These are phyloP conservation scores for Epinotia ramella DNA, from an alignment of 2,888 invertebrate genomes.

Conservation along the genomic window DNA sequence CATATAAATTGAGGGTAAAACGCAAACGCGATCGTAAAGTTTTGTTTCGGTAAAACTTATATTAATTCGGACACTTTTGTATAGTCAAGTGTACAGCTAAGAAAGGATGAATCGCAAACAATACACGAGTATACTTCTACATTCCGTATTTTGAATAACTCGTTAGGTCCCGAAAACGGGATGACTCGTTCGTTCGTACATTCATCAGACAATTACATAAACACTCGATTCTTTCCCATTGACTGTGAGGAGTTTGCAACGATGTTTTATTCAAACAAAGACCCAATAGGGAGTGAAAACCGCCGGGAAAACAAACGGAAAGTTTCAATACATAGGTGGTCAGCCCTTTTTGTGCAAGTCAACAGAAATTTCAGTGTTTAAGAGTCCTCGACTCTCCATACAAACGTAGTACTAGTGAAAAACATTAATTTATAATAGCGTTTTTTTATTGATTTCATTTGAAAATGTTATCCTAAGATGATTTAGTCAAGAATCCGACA, in stretches of 20 bases:
- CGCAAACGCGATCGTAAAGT: no score
- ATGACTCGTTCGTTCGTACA: conserved; percentile 16
- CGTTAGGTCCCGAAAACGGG: conserved; percentile 16
- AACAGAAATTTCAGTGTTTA: neutral
- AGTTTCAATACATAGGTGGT: conserved; percentile 1
- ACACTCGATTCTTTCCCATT: conserved; percentile 29
- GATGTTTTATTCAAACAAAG: conserved; percentile 20
- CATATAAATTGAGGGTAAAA: no score
- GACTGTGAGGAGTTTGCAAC: conserved; percentile 14
- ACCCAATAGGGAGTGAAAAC: neutral
- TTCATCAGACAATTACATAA: conserved; percentile 32
- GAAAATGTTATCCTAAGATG: no score
- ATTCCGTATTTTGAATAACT: conserved; percentile 24
- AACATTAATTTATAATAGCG: no score
- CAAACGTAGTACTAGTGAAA: no score
- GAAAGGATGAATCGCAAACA: neutral
- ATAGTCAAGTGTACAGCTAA: neutral
- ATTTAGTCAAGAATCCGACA: no score
- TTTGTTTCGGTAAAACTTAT: no score
- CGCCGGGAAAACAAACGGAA: conserved; percentile 5
- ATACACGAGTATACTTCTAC: conserved; percentile 8
- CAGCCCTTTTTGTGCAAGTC: neutral
- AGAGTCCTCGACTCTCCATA: no score
- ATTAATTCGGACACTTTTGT: no score
- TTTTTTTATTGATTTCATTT: no score